Percentiles rank a stretch among this genome's conserved stretches.
Conservation (phyloP, 2,888 invertebrate genomes). For the Xanthorhoe designata region DNA sequence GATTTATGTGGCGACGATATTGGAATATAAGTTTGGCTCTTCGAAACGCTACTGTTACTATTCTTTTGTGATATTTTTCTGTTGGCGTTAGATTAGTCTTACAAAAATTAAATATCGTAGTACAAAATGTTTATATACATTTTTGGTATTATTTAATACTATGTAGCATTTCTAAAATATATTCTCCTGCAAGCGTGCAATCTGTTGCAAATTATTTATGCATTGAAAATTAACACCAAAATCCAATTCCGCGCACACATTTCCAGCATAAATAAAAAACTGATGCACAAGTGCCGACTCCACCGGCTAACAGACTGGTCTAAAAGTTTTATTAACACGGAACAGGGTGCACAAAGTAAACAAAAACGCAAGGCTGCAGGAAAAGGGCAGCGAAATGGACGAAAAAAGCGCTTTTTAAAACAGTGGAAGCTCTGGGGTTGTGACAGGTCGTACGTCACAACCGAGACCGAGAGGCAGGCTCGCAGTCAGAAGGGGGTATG, state of each 20-base stretch:
- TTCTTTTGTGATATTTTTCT: conserved; percentile 1
- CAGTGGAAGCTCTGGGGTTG: conserved; percentile 35
- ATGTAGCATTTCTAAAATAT: too few species aligned
- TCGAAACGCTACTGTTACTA: conserved; percentile 14
- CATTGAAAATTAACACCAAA: conserved; percentile 14
- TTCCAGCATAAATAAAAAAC: conserved; percentile 13
- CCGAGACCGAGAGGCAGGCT: conserved; percentile 25
- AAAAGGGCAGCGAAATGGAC: conserved; percentile 36
- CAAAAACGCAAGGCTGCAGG: conserved; percentile 36
- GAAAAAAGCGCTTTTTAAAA: conserved; percentile 39
- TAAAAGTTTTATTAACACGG: conserved; percentile 37
- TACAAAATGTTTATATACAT: not conserved
- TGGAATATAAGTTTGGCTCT: conserved; percentile 32
- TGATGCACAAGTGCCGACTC: conserved; percentile 10
- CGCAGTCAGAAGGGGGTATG: not conserved
- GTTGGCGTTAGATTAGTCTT: not conserved
- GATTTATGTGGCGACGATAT: conserved; percentile 42
- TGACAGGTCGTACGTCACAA: conserved; percentile 46
- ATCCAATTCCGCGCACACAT: conserved; percentile 11
- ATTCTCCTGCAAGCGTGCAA: not conserved
- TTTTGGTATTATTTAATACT: not conserved
- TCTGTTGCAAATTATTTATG: conserved; percentile 9
- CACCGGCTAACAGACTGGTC: conserved; percentile 22
- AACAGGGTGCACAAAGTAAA: conserved; percentile 31
- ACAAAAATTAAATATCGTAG: not conserved